These are phyloP conservation scores for Drosophila bipectinata DNA, from an alignment of 1,140 invertebrate genomes.

Conservation along the genomic window DNA sequence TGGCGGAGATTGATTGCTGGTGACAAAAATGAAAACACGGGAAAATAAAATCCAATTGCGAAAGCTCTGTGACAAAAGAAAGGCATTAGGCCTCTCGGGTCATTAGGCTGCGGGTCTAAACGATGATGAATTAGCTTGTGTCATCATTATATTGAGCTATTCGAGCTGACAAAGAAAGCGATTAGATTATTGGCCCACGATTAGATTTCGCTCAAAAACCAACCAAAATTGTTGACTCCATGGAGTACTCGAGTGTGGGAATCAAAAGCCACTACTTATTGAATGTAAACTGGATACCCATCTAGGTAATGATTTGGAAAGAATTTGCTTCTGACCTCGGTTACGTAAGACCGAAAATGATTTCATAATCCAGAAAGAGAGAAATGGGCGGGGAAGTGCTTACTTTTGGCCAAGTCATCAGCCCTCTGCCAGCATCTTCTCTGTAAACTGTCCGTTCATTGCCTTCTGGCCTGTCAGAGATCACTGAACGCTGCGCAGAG, in stretches of 20 bases:
- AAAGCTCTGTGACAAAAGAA: conserved; percentile 42
- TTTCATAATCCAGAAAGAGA: conserved; percentile 51
- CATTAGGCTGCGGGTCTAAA: conserved; percentile 27
- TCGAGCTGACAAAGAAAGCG: conserved; percentile 11
- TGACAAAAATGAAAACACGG: conserved; percentile 21
- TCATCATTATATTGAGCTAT: conserved; percentile 23
- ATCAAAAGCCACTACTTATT: too few relatives aligned
- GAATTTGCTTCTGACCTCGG: background rate
- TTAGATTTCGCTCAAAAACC: conserved; percentile 37
- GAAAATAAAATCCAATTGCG: conserved; percentile 20
- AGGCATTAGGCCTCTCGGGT: conserved; percentile 31
- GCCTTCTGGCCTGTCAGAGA: conserved; percentile 65
- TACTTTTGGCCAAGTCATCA: conserved; percentile 54
- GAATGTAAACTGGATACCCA: too few relatives aligned
- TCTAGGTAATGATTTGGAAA: too few relatives aligned
- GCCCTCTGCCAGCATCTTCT: conserved; percentile 23
- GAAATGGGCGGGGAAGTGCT: conserved; percentile 23
- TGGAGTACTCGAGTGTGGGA: too few relatives aligned
- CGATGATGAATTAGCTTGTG: conserved; percentile 40
- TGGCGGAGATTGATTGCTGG: conserved; percentile 36
- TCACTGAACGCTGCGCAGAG: conserved; percentile 60
- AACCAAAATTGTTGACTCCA: conserved; percentile 17
- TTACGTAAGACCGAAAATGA: conserved; percentile 34
- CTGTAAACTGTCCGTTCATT: conserved; percentile 54
- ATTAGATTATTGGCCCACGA: conserved; percentile 32